These are phyloP conservation scores for Betta splendens DNA, from an alignment of 2,797 vertebrate species.

Conservation along the genomic window DNA sequence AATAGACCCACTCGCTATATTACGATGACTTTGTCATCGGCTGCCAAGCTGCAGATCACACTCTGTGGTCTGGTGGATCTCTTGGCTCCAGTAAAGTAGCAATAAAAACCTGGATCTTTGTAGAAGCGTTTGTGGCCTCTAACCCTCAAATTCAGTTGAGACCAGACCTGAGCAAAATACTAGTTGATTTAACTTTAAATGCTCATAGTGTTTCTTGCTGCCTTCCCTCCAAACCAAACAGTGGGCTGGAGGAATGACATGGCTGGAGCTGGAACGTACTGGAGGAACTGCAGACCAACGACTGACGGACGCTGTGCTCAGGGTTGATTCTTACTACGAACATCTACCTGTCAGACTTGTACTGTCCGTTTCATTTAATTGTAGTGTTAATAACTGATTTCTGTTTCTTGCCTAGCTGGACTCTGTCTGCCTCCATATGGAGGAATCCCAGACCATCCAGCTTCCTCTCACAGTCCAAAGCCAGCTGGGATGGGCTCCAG, in stretches of 20 bases:
- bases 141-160: constrained; percentile 16
- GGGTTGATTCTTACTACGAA: no score
- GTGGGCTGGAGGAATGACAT: constrained; percentile 11
- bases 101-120: constrained; percentile 64
- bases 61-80: constrained; percentile 41
- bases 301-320: no score
- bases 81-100: constrained; percentile 50
- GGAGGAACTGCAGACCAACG: background rate
- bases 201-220: constrained; percentile 9
- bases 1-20: no score
- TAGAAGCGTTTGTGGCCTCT: constrained; percentile 37
- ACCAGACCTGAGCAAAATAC: constrained; percentile 53
- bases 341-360: no score
- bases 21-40: background rate
- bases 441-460: no score
- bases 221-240: constrained; percentile 39
- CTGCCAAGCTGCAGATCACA: constrained; percentile 31
- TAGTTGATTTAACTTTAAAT: constrained; percentile 39
- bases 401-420: no score
- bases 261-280: background rate
- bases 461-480: no score
- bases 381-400: no score
- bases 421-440: no score
- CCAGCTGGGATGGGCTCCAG: no score
- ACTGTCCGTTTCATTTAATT: no score